A percentile compares a stretch with the other conserved stretches of the same genome.
phyloP scores from a whole-genome alignment of 2,888 invertebrate species.

The Synergus laeviventris region DNA sequence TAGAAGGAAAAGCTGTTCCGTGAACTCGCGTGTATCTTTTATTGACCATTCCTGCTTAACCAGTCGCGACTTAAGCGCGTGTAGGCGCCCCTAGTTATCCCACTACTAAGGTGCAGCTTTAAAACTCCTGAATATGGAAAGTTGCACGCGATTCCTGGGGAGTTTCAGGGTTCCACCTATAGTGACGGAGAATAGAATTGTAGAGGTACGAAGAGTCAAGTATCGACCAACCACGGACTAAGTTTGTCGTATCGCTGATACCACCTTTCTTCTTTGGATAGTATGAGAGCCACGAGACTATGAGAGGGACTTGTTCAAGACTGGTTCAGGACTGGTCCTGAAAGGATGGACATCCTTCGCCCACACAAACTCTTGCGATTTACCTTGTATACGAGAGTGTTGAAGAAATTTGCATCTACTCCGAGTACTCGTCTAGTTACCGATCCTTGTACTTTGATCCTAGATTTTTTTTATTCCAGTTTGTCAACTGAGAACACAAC shows the following conservation, averaged over 20 bases:
- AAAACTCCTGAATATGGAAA: slow-evolving; percentile 70
- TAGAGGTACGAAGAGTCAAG: slow-evolving; percentile 47
- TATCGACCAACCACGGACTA: slow-evolving; percentile 27
- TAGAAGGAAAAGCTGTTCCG: slow-evolving; percentile 46
- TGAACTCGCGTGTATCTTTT: slow-evolving; percentile 44
- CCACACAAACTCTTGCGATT: slow-evolving; percentile 61
- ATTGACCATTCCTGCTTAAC: slow-evolving; percentile 62
- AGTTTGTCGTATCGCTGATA: slow-evolving; percentile 22
- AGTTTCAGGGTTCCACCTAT: slow-evolving; percentile 56
- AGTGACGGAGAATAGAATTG: slow-evolving; percentile 57
- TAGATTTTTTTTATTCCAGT: not conserved
- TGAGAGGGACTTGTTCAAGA: slow-evolving; percentile 38
- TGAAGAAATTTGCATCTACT: slow-evolving; percentile 65
- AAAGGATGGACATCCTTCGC: slow-evolving; percentile 67
- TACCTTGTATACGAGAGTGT: slow-evolving; percentile 56
- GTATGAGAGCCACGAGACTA: not conserved
- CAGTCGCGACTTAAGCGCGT: slow-evolving; percentile 61
- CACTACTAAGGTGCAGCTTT: slow-evolving; percentile 65
- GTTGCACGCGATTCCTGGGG: slow-evolving; percentile 63
- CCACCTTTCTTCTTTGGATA: slow-evolving; percentile 36
- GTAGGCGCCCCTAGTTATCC: slow-evolving; percentile 70
- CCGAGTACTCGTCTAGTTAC: slow-evolving; percentile 46
- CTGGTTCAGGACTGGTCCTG: slow-evolving; percentile 58
- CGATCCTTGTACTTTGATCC: slow-evolving; percentile 33
- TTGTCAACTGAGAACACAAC: slow-evolving; percentile 33